These are phyloP conservation scores for Hystrix brachyura DNA, from an alignment of 2,113 vertebrate species.

Conservation along the genomic window DNA sequence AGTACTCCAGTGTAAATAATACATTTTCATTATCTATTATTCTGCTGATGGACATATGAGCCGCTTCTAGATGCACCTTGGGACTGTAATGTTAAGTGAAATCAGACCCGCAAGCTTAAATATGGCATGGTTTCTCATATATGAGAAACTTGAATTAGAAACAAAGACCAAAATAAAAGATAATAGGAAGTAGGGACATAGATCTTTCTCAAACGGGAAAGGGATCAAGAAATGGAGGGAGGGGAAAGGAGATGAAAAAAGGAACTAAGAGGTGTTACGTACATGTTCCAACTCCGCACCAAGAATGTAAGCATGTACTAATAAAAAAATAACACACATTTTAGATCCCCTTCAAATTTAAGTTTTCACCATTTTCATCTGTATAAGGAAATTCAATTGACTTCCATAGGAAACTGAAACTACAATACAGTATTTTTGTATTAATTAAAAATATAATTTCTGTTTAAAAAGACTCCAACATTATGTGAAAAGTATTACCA, in stretches of 20 bases:
- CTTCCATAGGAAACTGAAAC: slow-evolving; percentile 43
- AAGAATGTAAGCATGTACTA: background rate
- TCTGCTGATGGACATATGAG: background rate
- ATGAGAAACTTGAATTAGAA: background rate
- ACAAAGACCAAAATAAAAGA: background rate
- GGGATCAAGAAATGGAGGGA: background rate
- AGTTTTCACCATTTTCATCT: slow-evolving; percentile 23
- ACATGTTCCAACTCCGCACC: background rate
- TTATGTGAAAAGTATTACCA: slow-evolving; percentile 16
- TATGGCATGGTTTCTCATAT: background rate
- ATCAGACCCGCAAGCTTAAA: background rate
- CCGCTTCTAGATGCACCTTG: background rate
- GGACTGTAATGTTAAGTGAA: background rate
- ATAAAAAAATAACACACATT: background rate
- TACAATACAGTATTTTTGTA: background rate
- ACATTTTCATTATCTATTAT: background rate
- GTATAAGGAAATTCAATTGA: slow-evolving; percentile 29
- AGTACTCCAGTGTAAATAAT: background rate
- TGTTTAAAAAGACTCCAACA: slow-evolving; percentile 24
- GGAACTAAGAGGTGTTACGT: background rate
- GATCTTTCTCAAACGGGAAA: background rate
- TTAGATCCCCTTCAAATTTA: background rate
- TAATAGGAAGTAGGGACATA: background rate
- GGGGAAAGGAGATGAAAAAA: background rate
- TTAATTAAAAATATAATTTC: slow-evolving; percentile 39